Conservation (phyloP, 2,113 vertebrate species). For the Dasypus novemcinctus region DNA sequence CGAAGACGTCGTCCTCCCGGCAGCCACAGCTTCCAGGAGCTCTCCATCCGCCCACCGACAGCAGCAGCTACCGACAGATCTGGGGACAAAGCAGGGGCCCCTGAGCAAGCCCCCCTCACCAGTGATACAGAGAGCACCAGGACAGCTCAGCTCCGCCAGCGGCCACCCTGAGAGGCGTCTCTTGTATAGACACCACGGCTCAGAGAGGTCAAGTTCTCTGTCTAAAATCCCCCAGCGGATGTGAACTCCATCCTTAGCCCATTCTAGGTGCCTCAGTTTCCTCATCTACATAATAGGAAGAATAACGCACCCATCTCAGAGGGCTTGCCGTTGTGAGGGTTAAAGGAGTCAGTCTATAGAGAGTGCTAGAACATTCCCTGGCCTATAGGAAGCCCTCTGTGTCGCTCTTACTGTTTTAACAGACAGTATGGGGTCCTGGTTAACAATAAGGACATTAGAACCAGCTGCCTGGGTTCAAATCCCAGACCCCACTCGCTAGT, state of each 20-base stretch:
- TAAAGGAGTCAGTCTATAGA: neutral
- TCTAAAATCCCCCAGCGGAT: neutral
- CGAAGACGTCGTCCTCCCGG: neutral
- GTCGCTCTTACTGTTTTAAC: neutral
- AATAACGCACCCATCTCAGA: neutral
- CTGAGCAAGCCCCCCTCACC: neutral
- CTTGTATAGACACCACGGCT: neutral
- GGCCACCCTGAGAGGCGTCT: neutral
- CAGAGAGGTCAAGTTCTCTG: neutral
- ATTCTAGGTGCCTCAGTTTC: neutral
- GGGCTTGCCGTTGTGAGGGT: neutral
- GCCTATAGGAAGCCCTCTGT: neutral
- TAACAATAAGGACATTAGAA: neutral
- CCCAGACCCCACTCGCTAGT: neutral
- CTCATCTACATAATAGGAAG: neutral
- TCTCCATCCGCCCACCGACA: neutral
- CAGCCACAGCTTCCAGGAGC: neutral
- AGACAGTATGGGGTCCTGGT: rapidly evolving
- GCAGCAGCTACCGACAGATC: neutral
- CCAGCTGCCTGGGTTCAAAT: neutral
- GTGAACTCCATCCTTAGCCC: neutral
- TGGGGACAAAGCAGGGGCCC: neutral
- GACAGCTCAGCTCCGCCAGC: neutral
- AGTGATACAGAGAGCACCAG: neutral
- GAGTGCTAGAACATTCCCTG: neutral